Conservation (phyloP, 2,797 vertebrate species). For the Gymnocypris eckloni region DNA sequence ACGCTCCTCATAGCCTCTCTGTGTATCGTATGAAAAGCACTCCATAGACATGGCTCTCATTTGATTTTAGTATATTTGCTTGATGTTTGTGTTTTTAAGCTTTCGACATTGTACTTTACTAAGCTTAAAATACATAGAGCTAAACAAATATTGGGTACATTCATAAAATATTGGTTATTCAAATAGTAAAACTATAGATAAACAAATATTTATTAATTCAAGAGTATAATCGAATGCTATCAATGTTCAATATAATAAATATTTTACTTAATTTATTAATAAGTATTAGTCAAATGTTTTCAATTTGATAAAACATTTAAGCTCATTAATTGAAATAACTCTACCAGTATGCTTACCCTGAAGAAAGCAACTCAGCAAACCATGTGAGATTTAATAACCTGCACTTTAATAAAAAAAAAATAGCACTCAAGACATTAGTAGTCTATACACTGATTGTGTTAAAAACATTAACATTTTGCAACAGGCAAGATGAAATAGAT, state of each 20-base stretch:
- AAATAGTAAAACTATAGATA: neutral
- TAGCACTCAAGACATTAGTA: constrained; percentile 57
- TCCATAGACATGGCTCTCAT: neutral
- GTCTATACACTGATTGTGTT: constrained; percentile 42
- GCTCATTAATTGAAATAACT: neutral
- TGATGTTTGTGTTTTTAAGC: neutral
- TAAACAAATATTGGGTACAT: neutral
- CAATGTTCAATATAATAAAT: neutral
- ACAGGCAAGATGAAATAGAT: neutral
- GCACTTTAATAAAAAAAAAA: constrained; percentile 60
- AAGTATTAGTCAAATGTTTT: neutral
- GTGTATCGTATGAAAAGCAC: neutral
- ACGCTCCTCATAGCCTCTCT: neutral
- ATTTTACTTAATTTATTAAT: neutral
- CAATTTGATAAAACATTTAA: neutral
- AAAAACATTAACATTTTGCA: constrained; percentile 26
- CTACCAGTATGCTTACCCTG: neutral
- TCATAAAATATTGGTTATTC: neutral
- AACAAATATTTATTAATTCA: neutral
- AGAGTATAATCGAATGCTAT: too few species aligned
- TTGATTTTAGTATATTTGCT: neutral
- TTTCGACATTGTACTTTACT: neutral
- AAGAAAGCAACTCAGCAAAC: neutral
- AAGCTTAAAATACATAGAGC: neutral
- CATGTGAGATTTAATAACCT: neutral